Percentiles rank a stretch among this genome's conserved stretches.
Conservation (phyloP, 1,140 invertebrate genomes). For the Cyrtorhinus lividipennis region DNA sequence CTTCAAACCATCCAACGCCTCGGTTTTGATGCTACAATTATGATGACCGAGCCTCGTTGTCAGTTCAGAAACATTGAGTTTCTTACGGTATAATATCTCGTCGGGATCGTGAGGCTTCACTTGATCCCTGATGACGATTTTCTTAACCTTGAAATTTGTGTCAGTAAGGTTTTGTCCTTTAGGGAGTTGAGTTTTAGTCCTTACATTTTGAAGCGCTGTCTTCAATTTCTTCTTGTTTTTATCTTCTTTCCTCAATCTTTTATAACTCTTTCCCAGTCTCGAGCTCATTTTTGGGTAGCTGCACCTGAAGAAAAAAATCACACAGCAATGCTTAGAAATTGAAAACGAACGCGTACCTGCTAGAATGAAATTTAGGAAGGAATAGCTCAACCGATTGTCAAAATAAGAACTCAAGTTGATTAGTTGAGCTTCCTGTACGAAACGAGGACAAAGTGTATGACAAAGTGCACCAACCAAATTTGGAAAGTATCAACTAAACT, state of each 20-base stretch:
- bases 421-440: too few relatives aligned
- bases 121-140: slow-evolving; percentile 66
- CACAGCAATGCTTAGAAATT: too few relatives aligned
- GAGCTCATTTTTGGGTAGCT: too few relatives aligned
- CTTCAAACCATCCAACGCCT: slow-evolving; percentile 53
- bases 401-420: too few relatives aligned
- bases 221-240: slow-evolving; percentile 65
- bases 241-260: slow-evolving; percentile 56
- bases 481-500: too few relatives aligned
- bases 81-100: slow-evolving; percentile 50
- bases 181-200: slow-evolving; percentile 44
- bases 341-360: too few relatives aligned
- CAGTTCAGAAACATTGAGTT: slow-evolving; percentile 59
- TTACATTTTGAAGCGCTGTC: slow-evolving; percentile 23
- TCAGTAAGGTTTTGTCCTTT: slow-evolving; percentile 74
- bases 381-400: too few relatives aligned
- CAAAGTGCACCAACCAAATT: too few relatives aligned
- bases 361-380: too few relatives aligned
- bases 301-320: neutral
- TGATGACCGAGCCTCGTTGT: slow-evolving; percentile 60
- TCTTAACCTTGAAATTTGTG: slow-evolving; percentile 73
- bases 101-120: slow-evolving; percentile 43
- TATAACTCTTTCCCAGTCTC: slow-evolving; percentile 17
- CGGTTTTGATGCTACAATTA: slow-evolving; percentile 50
- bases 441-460: too few relatives aligned